phyloP scores from a whole-genome alignment of 2,113 vertebrate genomes.

The Austrofundulus limnaeus region DNA sequence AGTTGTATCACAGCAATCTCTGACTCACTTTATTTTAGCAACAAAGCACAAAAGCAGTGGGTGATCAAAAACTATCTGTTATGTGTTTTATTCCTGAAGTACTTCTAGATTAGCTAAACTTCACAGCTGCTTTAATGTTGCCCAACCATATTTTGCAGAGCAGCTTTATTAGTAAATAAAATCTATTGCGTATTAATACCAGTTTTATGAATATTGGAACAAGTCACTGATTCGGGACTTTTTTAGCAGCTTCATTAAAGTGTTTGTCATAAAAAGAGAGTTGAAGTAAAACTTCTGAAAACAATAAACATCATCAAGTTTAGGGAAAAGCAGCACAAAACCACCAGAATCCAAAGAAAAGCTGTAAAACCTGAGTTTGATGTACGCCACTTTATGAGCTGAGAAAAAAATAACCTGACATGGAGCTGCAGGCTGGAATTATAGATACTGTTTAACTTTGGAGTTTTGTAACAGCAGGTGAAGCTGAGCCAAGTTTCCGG shows the following conservation, averaged over 20 bases:
- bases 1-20: neutral
- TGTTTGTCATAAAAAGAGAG: neutral
- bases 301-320: neutral
- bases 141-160: neutral
- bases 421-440: neutral
- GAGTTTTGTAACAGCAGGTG: constrained; percentile 16
- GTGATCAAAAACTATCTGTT: neutral
- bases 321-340: neutral
- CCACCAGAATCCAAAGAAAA: neutral
- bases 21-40: neutral
- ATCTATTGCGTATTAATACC: neutral
- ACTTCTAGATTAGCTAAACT: neutral
- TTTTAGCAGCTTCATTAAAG: neutral
- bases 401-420: neutral
- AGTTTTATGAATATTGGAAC: neutral
- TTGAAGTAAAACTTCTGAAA: neutral
- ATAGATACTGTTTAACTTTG: constrained; percentile 18
- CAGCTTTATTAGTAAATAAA: neutral
- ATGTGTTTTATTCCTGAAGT: neutral
- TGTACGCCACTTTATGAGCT: neutral
- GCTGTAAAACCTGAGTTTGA: neutral
- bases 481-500: constrained; percentile 44
- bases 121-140: neutral
- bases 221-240: neutral
- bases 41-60: too few species aligned